Conservation (phyloP, 2,888 invertebrate species). For the Romanomermis culicivorax region DNA sequence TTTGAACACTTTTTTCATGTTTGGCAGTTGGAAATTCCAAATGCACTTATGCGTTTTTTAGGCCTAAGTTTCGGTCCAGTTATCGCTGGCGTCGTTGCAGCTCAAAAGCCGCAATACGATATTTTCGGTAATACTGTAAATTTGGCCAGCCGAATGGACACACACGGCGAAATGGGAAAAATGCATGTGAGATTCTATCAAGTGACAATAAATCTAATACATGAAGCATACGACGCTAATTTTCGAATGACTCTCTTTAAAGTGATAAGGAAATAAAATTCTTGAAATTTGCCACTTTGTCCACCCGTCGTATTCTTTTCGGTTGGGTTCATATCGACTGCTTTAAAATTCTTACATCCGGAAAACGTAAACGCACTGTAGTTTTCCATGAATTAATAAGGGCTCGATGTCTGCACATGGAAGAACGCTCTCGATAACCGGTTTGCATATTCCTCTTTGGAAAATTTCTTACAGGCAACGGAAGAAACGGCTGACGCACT, state of each 20-base stretch:
- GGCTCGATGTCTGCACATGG: too few species aligned
- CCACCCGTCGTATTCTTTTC: too few species aligned
- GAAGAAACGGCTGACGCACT: slow-evolving; percentile 60
- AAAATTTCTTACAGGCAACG: slow-evolving; percentile 41
- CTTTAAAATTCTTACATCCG: too few species aligned
- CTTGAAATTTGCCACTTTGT: too few species aligned
- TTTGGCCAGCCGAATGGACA: slow-evolving; percentile 89
- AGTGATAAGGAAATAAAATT: not conserved
- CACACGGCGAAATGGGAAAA: slow-evolving; percentile 61
- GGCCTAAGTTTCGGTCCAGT: slow-evolving; percentile 71
- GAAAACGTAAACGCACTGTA: too few species aligned
- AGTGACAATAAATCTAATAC: not conserved
- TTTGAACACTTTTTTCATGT: slow-evolving; percentile 29
- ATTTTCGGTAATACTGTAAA: slow-evolving; percentile 98
- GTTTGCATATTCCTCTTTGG: slow-evolving; percentile 5
- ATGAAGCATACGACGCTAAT: too few species aligned
- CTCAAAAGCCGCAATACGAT: slow-evolving; percentile 91
- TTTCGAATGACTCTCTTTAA: too few species aligned
- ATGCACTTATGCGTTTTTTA: slow-evolving; percentile 28
- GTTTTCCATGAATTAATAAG: too few species aligned
- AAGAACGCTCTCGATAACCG: not conserved
- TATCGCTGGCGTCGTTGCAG: slow-evolving; percentile 86
- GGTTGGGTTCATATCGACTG: too few species aligned
- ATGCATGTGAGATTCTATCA: slow-evolving; percentile 29
- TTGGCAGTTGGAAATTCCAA: not conserved